phyloP scores from a whole-genome alignment of 2,797 vertebrate genomes.

The Muraenolepis orangiensis region DNA sequence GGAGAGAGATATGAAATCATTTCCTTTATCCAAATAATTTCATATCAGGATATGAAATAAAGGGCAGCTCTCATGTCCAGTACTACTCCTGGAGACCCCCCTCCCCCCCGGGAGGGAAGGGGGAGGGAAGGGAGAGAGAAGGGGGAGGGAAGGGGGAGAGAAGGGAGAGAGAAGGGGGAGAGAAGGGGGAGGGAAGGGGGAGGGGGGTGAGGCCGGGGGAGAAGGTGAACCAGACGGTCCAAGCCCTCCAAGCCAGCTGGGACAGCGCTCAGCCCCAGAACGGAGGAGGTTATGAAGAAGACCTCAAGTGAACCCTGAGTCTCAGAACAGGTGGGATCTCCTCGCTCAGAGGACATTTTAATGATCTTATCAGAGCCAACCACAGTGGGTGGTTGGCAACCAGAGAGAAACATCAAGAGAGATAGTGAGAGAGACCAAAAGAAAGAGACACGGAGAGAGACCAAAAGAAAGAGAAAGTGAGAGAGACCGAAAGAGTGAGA shows the following conservation, averaged over 20 bases:
- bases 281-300: too few relatives aligned
- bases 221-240: background rate
- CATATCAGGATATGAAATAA: background rate
- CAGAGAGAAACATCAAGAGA: too few relatives aligned
- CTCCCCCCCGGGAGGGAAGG: too few relatives aligned
- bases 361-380: too few relatives aligned
- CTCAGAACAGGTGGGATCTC: too few relatives aligned
- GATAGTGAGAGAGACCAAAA: background rate
- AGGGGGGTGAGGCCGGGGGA: background rate
- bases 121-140: background rate
- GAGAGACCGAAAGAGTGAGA: background rate
- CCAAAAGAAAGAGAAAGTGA: background rate
- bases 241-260: background rate
- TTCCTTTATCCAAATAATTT: background rate
- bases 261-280: too few relatives aligned
- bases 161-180: background rate
- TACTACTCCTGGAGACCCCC: background rate
- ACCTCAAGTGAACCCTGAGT: too few relatives aligned
- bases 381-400: too few relatives aligned
- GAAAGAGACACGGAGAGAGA: background rate
- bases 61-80: background rate
- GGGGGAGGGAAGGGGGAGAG: background rate
- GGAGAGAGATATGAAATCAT: background rate
- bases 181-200: background rate
- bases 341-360: too few relatives aligned